These are phyloP conservation scores for Adineta ricciae DNA, from an alignment of 2,888 invertebrate genomes.

Conservation along the genomic window DNA sequence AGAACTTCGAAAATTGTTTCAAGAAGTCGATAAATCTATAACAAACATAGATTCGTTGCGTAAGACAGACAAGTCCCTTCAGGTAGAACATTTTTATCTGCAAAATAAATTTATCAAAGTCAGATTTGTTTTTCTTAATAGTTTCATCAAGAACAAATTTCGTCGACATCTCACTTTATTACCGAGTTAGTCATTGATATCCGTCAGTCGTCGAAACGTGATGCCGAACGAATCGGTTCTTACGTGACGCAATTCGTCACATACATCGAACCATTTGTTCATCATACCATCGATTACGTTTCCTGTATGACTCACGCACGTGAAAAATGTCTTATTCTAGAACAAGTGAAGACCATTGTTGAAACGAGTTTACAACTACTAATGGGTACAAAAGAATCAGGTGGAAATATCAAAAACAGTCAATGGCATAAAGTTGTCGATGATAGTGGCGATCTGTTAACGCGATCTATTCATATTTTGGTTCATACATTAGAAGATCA, in stretches of 20 bases:
- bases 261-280: conserved; percentile 70
- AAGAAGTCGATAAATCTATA: conserved; percentile 10
- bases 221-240: conserved; percentile 86
- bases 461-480: conserved; percentile 68
- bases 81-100: not conserved
- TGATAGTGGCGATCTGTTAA: conserved; percentile 65
- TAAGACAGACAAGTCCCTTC: not conserved
- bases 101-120: too few species aligned
- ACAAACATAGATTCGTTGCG: not conserved
- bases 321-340: conserved; percentile 73
- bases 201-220: conserved; percentile 70
- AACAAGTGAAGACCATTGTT: conserved; percentile 82
- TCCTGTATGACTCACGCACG: conserved; percentile 77
- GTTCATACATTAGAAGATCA: conserved; percentile 60
- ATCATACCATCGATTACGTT: conserved; percentile 63
- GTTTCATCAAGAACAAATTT: conserved; percentile 18
- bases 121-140: not conserved
- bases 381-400: conserved; percentile 72
- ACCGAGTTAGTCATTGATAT: conserved; percentile 74
- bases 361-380: conserved; percentile 80
- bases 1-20: conserved; percentile 43
- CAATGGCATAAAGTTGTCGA: conserved; percentile 72
- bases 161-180: not conserved
- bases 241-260: conserved; percentile 49
- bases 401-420: conserved; percentile 78